These are phyloP conservation scores for Steromphala cineraria DNA, from an alignment of 2,888 invertebrate genomes.

Conservation along the genomic window DNA sequence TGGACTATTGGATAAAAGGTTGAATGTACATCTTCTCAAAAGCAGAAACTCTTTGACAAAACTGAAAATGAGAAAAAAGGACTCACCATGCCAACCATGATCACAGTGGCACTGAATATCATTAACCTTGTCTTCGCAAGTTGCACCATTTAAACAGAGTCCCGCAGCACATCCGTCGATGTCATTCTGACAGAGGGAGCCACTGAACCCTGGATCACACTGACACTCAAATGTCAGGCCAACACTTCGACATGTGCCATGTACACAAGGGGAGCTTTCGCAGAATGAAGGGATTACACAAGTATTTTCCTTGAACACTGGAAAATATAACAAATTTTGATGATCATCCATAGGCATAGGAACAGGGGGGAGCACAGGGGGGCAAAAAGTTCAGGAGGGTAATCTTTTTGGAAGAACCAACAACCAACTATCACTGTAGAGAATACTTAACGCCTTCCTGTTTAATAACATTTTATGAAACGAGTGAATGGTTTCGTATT, in stretches of 20 bases:
- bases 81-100: conserved; percentile 53
- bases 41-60: neutral
- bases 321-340: conserved; percentile 16
- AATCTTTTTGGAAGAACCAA: too few species aligned
- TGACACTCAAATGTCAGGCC: conserved; percentile 42
- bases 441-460: too few species aligned
- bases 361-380: too few species aligned
- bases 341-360: too few species aligned
- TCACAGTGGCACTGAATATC: conserved; percentile 53
- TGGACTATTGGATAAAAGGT: too few species aligned
- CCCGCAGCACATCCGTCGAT: conserved; percentile 86
- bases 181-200: conserved; percentile 58
- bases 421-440: too few species aligned
- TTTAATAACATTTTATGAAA: too few species aligned
- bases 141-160: conserved; percentile 88
- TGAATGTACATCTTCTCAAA: too few species aligned
- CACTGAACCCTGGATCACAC: conserved; percentile 53
- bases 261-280: conserved; percentile 42
- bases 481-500: too few species aligned
- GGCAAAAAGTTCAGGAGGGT: too few species aligned
- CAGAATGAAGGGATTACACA: conserved; percentile 43
- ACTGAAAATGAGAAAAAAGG: conserved; percentile 5
- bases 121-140: conserved; percentile 78
- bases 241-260: conserved; percentile 34
- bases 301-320: conserved; percentile 41